Conservation (phyloP, 2,888 invertebrate species). For the Drosophila parthenogenetica region DNA sequence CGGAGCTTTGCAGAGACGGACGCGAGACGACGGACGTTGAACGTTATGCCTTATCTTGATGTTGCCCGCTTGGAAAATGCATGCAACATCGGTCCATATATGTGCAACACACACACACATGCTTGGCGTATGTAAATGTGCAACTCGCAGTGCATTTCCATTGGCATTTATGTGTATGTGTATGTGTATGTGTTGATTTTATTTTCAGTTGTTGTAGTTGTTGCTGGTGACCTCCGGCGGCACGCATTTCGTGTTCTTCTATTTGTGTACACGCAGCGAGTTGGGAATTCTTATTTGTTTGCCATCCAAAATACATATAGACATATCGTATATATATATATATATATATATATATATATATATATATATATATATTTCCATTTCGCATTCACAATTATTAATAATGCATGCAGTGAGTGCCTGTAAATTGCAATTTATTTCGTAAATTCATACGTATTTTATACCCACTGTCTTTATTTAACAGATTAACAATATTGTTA, state of each 20-base stretch:
- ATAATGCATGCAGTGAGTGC: constrained; percentile 54
- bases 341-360: neutral
- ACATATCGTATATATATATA: neutral
- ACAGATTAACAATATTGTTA: constrained; percentile 13
- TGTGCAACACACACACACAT: constrained; percentile 20
- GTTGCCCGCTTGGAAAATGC: constrained; percentile 35
- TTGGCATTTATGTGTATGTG: constrained; percentile 32
- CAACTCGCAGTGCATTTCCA: constrained; percentile 49
- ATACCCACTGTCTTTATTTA: constrained; percentile 21
- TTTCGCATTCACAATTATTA: constrained; percentile 63
- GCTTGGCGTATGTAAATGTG: constrained; percentile 39
- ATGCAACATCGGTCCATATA: constrained; percentile 29
- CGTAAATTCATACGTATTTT: constrained; percentile 25
- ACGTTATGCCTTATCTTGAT: constrained; percentile 48
- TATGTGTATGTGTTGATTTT: constrained; percentile 46
- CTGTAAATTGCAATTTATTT: constrained; percentile 38
- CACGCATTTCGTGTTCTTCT: constrained; percentile 55
- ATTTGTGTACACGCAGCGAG: constrained; percentile 41
- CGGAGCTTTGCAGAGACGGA: constrained; percentile 39
- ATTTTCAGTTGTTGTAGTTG: constrained; percentile 55
- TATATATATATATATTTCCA: constrained; percentile 17
- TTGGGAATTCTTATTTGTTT: constrained; percentile 52
- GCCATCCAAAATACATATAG: neutral
- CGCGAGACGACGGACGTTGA: neutral
- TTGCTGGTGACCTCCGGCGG: constrained; percentile 54